Base-by-base conservation (phyloP, 2,113 vertebrate genomes). In the Menura novaehollandiae region DNA sequence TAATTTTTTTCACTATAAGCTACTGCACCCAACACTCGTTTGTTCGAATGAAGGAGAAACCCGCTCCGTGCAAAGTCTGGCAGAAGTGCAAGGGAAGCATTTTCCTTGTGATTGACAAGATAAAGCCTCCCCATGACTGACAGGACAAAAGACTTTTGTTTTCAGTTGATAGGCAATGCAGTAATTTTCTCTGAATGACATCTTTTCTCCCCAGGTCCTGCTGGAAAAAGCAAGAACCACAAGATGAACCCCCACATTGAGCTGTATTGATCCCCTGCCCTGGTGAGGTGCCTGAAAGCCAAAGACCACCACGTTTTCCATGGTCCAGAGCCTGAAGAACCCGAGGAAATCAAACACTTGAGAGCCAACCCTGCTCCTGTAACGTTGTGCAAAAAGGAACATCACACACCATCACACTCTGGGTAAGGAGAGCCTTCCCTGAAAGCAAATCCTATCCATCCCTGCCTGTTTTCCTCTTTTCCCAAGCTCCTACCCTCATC, bases 141-240 rank as follows among this genome's bases (percentile, higher is more conserved):
- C 96, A 95, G 92, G 52, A 96, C 95, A 96, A 97, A 97, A 78
- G 96, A 44, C 92, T 91, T 91, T 93, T 93, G 92, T 95, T 93
- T 94, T 62, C 91, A 35, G 72, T 51, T 68, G 89, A 92, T 89
- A 96, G 85, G 84, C 68, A 93, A 74, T 6, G 83, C 71, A 80
- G 85, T 77, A 6, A 85, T 94, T 91, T 80, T 51, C 92, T 95
- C 80, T 76, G 30, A 89, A 84, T 2, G 9, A 24, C 72, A 60
- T 81, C 72, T 82, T 73, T 59, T 77, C 76, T 68, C 85, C 80
- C 62, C 26, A 30, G 4, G 62, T 35, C 69, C 59, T 85, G 53
- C 75, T 74, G 59, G 44, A 59, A 89, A 47, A 71, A 62, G 81
- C 89, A 79, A 63, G 44, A 85, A 35, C 67, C 21, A 1, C 62